These are phyloP conservation scores for Cistogaster globosa DNA, from an alignment of 2,888 invertebrate species.

Conservation along the genomic window DNA sequence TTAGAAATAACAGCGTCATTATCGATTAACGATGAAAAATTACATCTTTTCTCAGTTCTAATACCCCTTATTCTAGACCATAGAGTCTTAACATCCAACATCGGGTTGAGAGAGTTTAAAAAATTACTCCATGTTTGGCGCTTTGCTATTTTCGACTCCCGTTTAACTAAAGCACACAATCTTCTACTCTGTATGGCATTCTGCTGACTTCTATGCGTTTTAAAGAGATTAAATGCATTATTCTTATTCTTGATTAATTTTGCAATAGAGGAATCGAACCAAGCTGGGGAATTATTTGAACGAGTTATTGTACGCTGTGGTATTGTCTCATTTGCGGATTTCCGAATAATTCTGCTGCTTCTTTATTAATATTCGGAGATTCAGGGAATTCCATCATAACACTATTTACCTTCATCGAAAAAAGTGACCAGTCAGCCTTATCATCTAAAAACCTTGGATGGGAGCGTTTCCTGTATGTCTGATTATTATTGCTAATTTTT, in stretches of 20 bases:
- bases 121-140: slow-evolving; percentile 1
- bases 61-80: neutral
- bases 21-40: neutral
- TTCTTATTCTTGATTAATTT: neutral
- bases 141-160: neutral
- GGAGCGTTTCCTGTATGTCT: too few relatives aligned
- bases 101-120: neutral
- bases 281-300: too few relatives aligned
- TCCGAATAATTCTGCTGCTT: too few relatives aligned
- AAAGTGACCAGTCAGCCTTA: too few relatives aligned
- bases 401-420: too few relatives aligned
- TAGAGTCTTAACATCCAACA: neutral
- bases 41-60: neutral
- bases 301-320: too few relatives aligned
- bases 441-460: too few relatives aligned
- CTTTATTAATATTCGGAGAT: too few relatives aligned
- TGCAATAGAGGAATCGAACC: too few relatives aligned
- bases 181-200: neutral
- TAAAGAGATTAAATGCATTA: neutral
- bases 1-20: neutral
- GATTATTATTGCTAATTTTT: too few relatives aligned
- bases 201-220: neutral
- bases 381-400: too few relatives aligned
- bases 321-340: too few relatives aligned
- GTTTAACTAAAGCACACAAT: neutral